Evolutionary conservation across 2,113 vertebrate genomes (phyloP), one percentile per base, ranked within the genome.

Genomic region (Sisor rabdophorus): DNA sequence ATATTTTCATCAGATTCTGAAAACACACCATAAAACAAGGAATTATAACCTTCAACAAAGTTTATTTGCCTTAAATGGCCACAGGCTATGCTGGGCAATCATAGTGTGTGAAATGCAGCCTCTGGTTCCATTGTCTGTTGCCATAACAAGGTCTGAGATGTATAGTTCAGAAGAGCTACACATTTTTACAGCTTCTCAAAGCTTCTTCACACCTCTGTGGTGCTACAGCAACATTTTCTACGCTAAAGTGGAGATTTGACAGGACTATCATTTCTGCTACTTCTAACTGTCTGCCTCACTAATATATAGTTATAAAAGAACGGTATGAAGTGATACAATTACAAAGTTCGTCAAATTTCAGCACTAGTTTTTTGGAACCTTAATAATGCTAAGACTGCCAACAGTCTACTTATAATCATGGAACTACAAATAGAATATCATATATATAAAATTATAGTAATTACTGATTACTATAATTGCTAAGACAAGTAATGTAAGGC

Each of bases 1-100:
- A 92, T 92, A 85, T 95, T 94, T 88, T 94, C 93, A 87, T 97
- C 92, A 84, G 96, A 93, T 88, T 96, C 95, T 98, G 32, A 22
- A 85, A 86, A 86, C 71, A 54, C 80, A 52, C 40, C 40, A 44
- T 44, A 44, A 44, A 44, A 44, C 58, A 26, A 64, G 24, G 58
- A 8, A 47, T 7, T 13, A 47, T 24, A 9, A 40, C 4, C 15
- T 20, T 60, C 10, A 28, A 20, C 19, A n/a, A 54, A 10, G 19
- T 30, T 44, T 55, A n/a, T 54, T 71, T 36, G n/a, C 4, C 20
- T n/a, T 24, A 52, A 53, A 53, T 72, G 71, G 72, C 40, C 47
- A 40, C 70, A 80, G 36, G 69, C 61, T 71, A 77, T 10, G 26
- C 77, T 47, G 13, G 80, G 53, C 15, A 54, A 75, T 67, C 74